A percentile compares a stretch with the other conserved stretches of the same genome.
phyloP scores from a whole-genome alignment of 2,888 invertebrate species.

The Melinaea marsaeus region DNA sequence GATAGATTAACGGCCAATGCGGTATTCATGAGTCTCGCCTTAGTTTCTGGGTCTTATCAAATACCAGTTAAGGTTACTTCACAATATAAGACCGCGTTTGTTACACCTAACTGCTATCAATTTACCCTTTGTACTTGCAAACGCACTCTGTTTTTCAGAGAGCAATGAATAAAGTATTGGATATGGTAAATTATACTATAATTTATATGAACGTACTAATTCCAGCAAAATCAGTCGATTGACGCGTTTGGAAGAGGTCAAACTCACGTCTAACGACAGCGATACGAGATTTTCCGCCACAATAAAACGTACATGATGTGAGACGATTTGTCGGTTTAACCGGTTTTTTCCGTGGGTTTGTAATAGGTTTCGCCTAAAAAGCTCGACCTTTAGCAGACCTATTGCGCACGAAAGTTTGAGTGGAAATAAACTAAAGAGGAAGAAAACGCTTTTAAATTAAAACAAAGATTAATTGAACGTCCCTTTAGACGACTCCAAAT shows the following conservation, averaged over 20 bases:
- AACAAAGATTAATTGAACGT: conserved; percentile 9
- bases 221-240: background rate
- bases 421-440: conserved; percentile 8
- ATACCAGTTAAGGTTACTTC: background rate
- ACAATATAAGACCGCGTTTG: too few relatives aligned
- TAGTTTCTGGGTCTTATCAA: conserved; percentile 22
- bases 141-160: conserved; percentile 10
- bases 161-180: conserved; percentile 14
- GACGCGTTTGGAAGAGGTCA: too few relatives aligned
- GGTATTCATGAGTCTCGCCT: background rate
- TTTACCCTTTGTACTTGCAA: conserved; percentile 12
- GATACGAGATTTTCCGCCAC: too few relatives aligned
- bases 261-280: too few relatives aligned
- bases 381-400: conserved; percentile 34
- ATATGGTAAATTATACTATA: background rate
- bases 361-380: conserved; percentile 34
- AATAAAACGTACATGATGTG: conserved; percentile 29
- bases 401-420: background rate
- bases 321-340: conserved; percentile 39
- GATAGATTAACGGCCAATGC: conserved; percentile 18
- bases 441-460: conserved; percentile 6
- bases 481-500: conserved; percentile 34
- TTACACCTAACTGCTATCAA: background rate
- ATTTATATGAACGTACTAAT: background rate
- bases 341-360: conserved; percentile 40